Percentiles rank a stretch among this genome's conserved stretches.
phyloP scores from a whole-genome alignment of 35 echinoderm and acorn worm species.

The Ptychodera flava region DNA sequence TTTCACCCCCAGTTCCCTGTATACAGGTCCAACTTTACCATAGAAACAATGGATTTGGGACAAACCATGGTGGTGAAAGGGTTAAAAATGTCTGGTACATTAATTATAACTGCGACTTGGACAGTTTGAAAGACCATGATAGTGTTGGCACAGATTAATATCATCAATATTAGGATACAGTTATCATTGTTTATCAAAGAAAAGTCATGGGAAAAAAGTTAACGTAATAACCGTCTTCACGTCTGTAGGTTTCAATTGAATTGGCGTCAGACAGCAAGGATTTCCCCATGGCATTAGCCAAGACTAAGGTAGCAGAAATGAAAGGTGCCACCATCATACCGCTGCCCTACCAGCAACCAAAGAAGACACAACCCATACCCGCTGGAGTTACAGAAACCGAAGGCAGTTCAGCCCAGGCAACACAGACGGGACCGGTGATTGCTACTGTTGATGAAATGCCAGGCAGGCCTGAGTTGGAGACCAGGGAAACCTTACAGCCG shows the following conservation, averaged over 20 bases:
- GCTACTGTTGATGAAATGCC: background rate
- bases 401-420: background rate
- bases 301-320: slow-evolving; percentile 86
- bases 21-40: too few relatives aligned
- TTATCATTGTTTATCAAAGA: too few relatives aligned
- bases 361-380: background rate
- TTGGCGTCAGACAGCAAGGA: slow-evolving; percentile 83
- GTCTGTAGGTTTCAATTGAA: slow-evolving; percentile 73
- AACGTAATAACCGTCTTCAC: too few relatives aligned
- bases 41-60: too few relatives aligned
- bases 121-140: too few relatives aligned
- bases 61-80: too few relatives aligned
- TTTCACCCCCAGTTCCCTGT: too few relatives aligned
- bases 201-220: too few relatives aligned
- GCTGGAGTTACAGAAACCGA: background rate
- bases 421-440: background rate
- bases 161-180: too few relatives aligned
- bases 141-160: too few relatives aligned
- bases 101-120: too few relatives aligned
- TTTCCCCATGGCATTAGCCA: slow-evolving; percentile 63
- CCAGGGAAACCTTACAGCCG: background rate
- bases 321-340: slow-evolving; percentile 70
- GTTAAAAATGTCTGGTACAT: too few relatives aligned
- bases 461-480: background rate
- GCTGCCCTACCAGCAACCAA: slow-evolving; percentile 34